Base-by-base conservation (phyloP, 2,113 vertebrate genomes). In the Emydocephalus ijimae region DNA sequence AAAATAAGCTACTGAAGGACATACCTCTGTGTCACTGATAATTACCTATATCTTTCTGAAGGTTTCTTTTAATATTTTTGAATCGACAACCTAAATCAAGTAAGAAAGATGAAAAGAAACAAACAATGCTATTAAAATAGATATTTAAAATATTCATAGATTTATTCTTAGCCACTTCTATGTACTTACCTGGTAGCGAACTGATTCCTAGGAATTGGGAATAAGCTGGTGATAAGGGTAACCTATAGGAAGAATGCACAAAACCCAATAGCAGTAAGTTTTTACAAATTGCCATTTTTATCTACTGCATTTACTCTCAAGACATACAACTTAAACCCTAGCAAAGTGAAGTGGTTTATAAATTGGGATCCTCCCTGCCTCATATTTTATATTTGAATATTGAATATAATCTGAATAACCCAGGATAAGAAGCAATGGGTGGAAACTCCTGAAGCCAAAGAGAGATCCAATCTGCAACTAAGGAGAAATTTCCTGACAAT, bases 21-120 rank as follows among this genome's bases (percentile, higher is more conserved):
- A 56, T 43, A 29, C 4, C 48, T 52, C 45, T 50, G 11, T 34
- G 20, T 5, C 69, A 39, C 14, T 85, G 64, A 89, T 1, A 97
- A 97, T 95, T 97, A 99, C 98, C 98, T 93, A 98, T 92, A 91
- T 99, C 98, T 96, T 97, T 98, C 64, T 98, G 98, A 93, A 98
- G 96, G 94, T 98, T 99, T 97, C 99, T 98, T 96, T 98, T 98
- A 89, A 98, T 86, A 90, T 98, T 98, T 97, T 98, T 99, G 97
- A 98, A 99, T 96, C 96, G 98, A 97, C 99, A 99, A 92, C 99
- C 98, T 99, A 91, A 26, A 69, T 29, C 92, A 92, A 20, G 56
- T 0, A 74, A 43, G 6, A 43, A 39, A 12, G 89, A 34, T 26
- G 34, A 23, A 85, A 39, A 74, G 43, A 90, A 90, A 24, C 18